These are phyloP conservation scores for Archocentrus centrarchus DNA, from an alignment of 2,113 vertebrate genomes.

Conservation along the genomic window DNA sequence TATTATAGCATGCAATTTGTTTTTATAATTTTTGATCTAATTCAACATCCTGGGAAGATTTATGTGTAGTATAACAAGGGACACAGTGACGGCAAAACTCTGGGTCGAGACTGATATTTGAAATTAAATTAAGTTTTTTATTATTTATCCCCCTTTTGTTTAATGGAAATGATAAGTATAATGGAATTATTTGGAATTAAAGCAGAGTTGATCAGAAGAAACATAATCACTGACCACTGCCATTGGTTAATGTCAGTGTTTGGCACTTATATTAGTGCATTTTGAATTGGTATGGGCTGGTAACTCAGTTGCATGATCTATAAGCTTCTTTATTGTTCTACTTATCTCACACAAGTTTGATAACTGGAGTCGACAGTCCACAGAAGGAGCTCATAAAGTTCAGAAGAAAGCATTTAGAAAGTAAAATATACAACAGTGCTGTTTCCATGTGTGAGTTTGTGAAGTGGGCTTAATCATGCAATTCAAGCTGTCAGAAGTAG, in stretches of 20 bases:
- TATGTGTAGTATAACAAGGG: too few species aligned
- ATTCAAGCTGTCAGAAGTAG: neutral
- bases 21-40: too few species aligned
- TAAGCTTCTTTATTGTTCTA: neutral
- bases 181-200: neutral
- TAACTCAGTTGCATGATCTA: neutral
- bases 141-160: neutral
- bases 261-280: neutral
- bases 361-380: neutral
- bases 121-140: neutral
- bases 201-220: neutral
- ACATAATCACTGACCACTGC: neutral
- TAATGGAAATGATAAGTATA: neutral
- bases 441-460: neutral
- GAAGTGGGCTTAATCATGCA: neutral
- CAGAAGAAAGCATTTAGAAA: neutral
- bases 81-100: too few species aligned
- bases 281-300: too few species aligned
- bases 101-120: neutral
- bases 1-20: too few species aligned
- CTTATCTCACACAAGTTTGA: neutral
- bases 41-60: too few species aligned
- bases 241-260: neutral
- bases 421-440: neutral
- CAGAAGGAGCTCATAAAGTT: neutral